Conservation (phyloP, 1,140 invertebrate species). For the Dreissena polymorpha region DNA sequence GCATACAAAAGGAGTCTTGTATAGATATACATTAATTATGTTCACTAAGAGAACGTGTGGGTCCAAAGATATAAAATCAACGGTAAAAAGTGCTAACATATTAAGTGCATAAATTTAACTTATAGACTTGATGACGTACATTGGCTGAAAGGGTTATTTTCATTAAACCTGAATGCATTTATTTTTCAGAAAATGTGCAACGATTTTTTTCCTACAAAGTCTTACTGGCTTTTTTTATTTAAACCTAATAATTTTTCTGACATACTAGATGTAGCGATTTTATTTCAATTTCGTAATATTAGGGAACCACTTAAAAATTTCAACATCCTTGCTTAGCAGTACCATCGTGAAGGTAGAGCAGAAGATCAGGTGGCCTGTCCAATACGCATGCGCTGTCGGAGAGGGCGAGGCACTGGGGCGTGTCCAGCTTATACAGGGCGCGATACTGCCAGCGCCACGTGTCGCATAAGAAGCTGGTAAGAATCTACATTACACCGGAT, state of each 20-base stretch:
- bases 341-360: conserved; percentile 50
- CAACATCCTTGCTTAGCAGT: neutral
- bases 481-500: neutral
- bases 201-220: neutral
- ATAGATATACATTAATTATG: neutral
- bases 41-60: neutral
- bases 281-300: neutral
- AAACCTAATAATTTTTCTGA: neutral
- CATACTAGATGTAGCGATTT: neutral
- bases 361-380: conserved; percentile 28
- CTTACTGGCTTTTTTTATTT: neutral
- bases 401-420: conserved; percentile 36
- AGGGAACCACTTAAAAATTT: neutral
- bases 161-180: too few species aligned
- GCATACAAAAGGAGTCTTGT: neutral
- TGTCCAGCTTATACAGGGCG: conserved; percentile 41
- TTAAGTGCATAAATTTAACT: too few species aligned
- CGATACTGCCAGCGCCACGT: conserved; percentile 48
- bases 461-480: conserved; percentile 43
- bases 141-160: too few species aligned
- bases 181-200: neutral
- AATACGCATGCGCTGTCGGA: conserved; percentile 33
- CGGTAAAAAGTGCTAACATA: neutral
- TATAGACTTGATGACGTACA: too few species aligned
- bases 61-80: neutral